phyloP scores from a whole-genome alignment of 2,113 vertebrate species.

The Perca schrenkii region DNA sequence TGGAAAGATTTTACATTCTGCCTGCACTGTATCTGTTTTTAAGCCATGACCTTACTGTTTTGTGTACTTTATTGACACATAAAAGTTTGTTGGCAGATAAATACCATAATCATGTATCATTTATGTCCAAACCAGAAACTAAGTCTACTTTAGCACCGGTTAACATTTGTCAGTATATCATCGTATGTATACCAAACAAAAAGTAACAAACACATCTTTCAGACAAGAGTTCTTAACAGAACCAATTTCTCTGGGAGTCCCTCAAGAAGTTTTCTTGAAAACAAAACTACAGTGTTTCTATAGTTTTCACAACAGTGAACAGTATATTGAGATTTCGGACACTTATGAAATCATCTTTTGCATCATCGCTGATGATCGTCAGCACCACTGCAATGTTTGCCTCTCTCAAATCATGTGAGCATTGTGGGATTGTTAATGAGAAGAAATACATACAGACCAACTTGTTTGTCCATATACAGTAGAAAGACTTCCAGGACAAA shows the following conservation, averaged over 20 bases:
- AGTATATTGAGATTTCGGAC: neutral
- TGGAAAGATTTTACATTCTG: slow-evolving; percentile 6
- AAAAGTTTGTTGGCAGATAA: neutral
- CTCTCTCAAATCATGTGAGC: neutral
- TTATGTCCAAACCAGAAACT: neutral
- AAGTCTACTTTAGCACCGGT: neutral
- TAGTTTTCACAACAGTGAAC: neutral
- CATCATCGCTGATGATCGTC: neutral
- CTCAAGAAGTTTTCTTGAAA: neutral
- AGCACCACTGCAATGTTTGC: neutral
- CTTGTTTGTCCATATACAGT: too few relatives aligned
- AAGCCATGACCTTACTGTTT: neutral
- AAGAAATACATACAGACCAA: too few relatives aligned
- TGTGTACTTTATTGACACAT: neutral
- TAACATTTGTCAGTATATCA: neutral
- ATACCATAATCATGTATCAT: neutral
- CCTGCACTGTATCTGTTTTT: neutral
- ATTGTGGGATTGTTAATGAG: neutral
- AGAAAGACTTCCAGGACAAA: too few relatives aligned
- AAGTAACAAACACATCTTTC: neutral
- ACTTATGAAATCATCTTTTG: too few relatives aligned
- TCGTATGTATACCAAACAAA: neutral
- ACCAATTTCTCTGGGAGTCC: neutral
- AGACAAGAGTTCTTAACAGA: neutral
- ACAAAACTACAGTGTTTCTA: neutral